Evolutionary conservation across 2,888 invertebrate genomes (phyloP).

Genomic region (Tribolium freemani): DNA sequence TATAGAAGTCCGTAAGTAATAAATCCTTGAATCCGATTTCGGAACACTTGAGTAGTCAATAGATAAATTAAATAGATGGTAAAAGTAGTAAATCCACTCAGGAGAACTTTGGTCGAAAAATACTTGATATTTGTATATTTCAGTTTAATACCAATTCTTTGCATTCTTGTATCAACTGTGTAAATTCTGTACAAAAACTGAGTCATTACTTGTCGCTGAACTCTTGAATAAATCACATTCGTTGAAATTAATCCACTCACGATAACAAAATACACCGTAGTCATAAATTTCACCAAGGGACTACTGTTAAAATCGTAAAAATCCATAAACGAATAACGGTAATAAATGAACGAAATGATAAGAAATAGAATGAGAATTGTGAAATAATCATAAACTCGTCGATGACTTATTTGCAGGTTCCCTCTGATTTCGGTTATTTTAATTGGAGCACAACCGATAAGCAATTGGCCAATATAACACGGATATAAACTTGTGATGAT

Average conservation of each 20-base stretch:
- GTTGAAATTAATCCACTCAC: constrained; percentile 12
- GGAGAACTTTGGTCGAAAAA: not conserved
- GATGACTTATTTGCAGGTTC: not conserved
- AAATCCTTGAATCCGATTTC: not conserved
- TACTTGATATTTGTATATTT: constrained; percentile 13
- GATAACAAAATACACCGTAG: constrained; percentile 6
- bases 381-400: constrained; percentile 8
- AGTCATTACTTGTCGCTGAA: not conserved
- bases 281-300: constrained; percentile 24
- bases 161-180: constrained; percentile 11
- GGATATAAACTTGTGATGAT: constrained; percentile 14
- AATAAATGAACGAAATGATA: not conserved
- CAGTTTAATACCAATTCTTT: constrained; percentile 3
- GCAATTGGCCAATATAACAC: constrained; percentile 17
- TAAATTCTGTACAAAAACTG: not conserved
- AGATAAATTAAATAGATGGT: constrained; percentile 10
- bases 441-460: constrained; percentile 21
- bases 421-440: constrained; percentile 5
- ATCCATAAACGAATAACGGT: not conserved
- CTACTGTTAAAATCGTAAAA: not conserved
- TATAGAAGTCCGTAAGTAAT: constrained; percentile 19
- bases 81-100: not conserved
- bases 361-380: not conserved
- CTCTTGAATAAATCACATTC: constrained; percentile 14
- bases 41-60: constrained; percentile 4